Base-by-base conservation (phyloP, 2,888 invertebrate species). In the Lamellibrachia columna region DNA sequence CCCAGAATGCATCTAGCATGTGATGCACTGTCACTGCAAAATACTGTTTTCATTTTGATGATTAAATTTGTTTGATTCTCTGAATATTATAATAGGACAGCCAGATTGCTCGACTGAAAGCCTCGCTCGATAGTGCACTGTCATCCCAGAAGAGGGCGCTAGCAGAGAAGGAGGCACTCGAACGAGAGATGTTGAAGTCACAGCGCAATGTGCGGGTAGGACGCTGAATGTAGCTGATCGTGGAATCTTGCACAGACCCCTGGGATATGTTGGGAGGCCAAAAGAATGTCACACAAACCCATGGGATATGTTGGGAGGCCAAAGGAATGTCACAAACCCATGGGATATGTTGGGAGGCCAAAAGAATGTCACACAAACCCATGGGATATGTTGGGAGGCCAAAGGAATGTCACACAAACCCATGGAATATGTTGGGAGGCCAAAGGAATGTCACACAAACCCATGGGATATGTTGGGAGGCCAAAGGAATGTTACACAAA, bases 131-230 rank as follows among this genome's bases (percentile, higher is more conserved):
- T 92, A 95, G 95, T 90, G 94, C 95, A 3, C 94, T 95, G 93
- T 93, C 92, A 15, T 94, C 95, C 22, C 95, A 95, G 93, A 95
- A 95, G 91, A 95, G 95, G 92, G 95, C 95, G 8, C 95, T 95
- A 95, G 95, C 95, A 93, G 95, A 95, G 93, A 96, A 95, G 93
- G 95, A 95, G 92, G 93, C 93, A 52, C 93, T 95, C 15, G 94
- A 95, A 90, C 93, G 93, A 58, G 95, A 95, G 91, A 93, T 95
- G 92, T 94, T 95, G 91, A 95, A 94, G 92, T 94, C 95, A n/a
- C 94, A 94, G 28, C 52, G 92, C 52, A 93, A 90, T 90, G 91
- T 94, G 28, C 92, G 92, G 93, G 94, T 94, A 75, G 75, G 75
- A 75, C 1, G n/a, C 1, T 75, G 75, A 40, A 52, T 1, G 40